Conservation (phyloP, 1,140 invertebrate species). For the Drosophila auraria region DNA sequence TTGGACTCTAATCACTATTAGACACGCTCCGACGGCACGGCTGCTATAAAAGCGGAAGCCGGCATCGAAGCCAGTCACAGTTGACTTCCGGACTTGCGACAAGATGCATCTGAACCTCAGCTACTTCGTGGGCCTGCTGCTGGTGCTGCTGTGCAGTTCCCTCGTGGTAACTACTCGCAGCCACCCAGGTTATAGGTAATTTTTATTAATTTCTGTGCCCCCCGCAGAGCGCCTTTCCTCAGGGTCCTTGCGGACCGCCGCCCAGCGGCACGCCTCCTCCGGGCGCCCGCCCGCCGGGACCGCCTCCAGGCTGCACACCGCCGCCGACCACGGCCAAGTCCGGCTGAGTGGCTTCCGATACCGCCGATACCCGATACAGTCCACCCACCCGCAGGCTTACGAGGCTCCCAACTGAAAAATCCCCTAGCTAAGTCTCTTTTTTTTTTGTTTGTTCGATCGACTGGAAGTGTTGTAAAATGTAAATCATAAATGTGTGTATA, state of each 20-base stretch:
- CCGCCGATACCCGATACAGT: not conserved
- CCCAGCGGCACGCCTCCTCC: constrained; percentile 62
- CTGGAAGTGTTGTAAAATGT: constrained; percentile 4
- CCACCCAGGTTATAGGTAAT: too few species aligned
- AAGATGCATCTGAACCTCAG: constrained; percentile 65
- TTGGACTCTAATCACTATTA: constrained; percentile 22
- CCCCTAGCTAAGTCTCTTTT: constrained; percentile 22
- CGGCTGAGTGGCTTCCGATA: constrained; percentile 16
- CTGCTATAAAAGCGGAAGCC: constrained; percentile 37
- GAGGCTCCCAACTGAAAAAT: constrained; percentile 2
- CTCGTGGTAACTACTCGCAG: constrained; percentile 48
- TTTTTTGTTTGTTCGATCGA: constrained; percentile 1
- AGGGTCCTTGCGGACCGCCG: constrained; percentile 53
- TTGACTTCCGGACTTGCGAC: constrained; percentile 3
- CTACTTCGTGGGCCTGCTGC: constrained; percentile 46
- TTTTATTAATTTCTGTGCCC: not conserved
- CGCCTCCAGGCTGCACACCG: constrained; percentile 47
- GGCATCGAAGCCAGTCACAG: not conserved
- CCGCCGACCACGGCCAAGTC: constrained; percentile 58
- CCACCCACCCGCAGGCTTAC: not conserved
- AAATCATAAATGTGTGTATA: constrained; percentile 22
- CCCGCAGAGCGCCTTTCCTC: constrained; percentile 47
- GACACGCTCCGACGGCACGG: constrained; percentile 44
- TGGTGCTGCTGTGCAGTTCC: constrained; percentile 50
- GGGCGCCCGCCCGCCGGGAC: constrained; percentile 56